Evolutionary conservation across 2,888 invertebrate genomes (phyloP).

Genomic region (Acrobeloides nanus): DNA sequence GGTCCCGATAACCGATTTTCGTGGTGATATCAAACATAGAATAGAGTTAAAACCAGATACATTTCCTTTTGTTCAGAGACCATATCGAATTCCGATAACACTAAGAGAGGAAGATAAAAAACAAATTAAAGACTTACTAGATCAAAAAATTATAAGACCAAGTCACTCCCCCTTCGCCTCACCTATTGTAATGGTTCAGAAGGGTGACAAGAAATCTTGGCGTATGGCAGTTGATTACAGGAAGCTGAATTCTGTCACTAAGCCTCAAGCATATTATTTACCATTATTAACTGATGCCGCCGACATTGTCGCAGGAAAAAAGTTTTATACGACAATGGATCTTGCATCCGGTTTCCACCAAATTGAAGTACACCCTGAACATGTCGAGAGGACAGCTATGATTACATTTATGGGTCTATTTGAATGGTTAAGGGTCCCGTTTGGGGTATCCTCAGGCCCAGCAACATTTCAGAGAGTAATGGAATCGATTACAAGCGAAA

Average conservation of each 20-base stretch:
- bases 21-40: conserved; percentile 3
- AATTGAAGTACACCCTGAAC: conserved; percentile 12
- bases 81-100: conserved; percentile 3
- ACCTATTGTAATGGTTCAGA: conserved; percentile 14
- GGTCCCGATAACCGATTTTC: no score
- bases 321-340: conserved; percentile 21
- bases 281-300: conserved; percentile 13
- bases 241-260: conserved; percentile 9
- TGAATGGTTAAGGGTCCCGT: conserved; percentile 23
- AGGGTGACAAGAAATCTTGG: conserved; percentile 11
- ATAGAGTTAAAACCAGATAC: conserved; percentile 2
- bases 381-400: conserved; percentile 25
- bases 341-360: conserved; percentile 23
- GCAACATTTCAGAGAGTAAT: conserved; percentile 18
- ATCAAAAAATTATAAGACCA: conserved; percentile 13
- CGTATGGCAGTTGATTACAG: conserved; percentile 20
- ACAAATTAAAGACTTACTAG: conserved; percentile 15
- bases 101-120: conserved; percentile 6
- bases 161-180: conserved; percentile 9
- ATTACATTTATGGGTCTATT: conserved; percentile 17
- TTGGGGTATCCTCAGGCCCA: conserved; percentile 22
- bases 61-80: not conserved
- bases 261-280: conserved; percentile 9
- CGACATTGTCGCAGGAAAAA: conserved; percentile 12
- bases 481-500: no score